Percentiles rank a stretch among this genome's conserved stretches.
phyloP scores from a whole-genome alignment of 1,140 invertebrate species.

The Neuroterus valhalla region DNA sequence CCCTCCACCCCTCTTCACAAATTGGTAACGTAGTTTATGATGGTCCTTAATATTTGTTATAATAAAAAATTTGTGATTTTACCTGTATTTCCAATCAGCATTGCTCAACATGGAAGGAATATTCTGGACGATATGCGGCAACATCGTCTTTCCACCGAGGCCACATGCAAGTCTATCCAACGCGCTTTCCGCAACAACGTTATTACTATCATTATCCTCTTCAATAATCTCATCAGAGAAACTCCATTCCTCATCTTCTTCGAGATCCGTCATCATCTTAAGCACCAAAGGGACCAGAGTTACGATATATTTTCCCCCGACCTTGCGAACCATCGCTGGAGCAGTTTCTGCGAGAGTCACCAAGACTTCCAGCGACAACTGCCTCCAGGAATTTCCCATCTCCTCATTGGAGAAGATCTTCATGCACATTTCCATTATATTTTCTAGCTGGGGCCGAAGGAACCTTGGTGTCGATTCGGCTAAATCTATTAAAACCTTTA shows the following conservation, averaged over 20 bases:
- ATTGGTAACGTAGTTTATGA: no score
- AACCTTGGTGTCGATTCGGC: conserved; percentile 95
- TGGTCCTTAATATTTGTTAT: no score
- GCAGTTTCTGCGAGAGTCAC: conserved; percentile 96
- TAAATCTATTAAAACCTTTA: conserved; percentile 95
- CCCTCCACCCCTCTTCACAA: no score
- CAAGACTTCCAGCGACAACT: conserved; percentile 94
- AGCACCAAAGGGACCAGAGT: conserved; percentile 88
- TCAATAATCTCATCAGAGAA: conserved; percentile 80
- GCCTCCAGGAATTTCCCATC: conserved; percentile 89
- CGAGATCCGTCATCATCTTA: conserved; percentile 97
- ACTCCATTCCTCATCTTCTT: conserved; percentile 91
- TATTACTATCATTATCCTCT: conserved; percentile 89
- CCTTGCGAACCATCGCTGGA: conserved; percentile 95
- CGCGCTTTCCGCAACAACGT: conserved; percentile 96
- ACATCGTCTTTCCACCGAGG: conserved; percentile 95
- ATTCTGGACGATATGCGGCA: conserved; percentile 90
- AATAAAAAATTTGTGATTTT: conserved; percentile 7
- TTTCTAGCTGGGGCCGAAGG: conserved; percentile 88
- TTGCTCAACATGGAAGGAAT: conserved; percentile 92
- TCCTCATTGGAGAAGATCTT: conserved; percentile 83
- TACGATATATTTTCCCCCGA: conserved; percentile 86
- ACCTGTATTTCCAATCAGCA: conserved; percentile 86
- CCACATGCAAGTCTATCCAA: conserved; percentile 97
- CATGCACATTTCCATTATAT: conserved; percentile 93